Evolutionary conservation across 2,113 vertebrate genomes (phyloP), one percentile per base, ranked within the genome.

Genomic region (Lutjanus erythropterus): DNA sequence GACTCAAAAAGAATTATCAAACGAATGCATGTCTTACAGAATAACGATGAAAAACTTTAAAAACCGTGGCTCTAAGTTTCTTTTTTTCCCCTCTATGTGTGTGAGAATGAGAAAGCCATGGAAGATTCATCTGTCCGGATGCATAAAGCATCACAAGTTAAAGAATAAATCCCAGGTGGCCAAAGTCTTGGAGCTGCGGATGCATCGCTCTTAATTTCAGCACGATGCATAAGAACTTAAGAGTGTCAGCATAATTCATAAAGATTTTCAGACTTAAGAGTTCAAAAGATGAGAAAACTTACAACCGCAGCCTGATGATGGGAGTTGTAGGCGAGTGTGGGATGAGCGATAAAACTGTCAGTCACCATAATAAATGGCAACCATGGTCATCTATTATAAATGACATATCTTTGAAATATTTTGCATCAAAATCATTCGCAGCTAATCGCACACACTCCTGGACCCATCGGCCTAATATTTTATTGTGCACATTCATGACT

Each of bases 1-100:
- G 3, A n/a, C 83, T 86, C 81, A 83, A 74, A 85, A 78, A 15
- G 65, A 89, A 91, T 89, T 60, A 87, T 85, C 83, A 88, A 89
- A 87, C 49, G 71, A 73, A 86, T 56, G 58, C 68, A 67, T 73
- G 80, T 88, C 80, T 83, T 66, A 73, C 81, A 74, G 77, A 84
- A 78, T 84, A 84, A 73, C n/a, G 67, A 78, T 64, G 25, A 75
- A 66, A 66, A 39, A 64, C 42, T 70, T 85, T 70, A 58, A 41
- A 73, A 60, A 58, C 5, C 9, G 3, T 33, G 23, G 19, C 74
- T 66, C n/a, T 6, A 21, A 70, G 39, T 71, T 81, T 83, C 19
- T 47, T 59, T 62, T 76, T 46, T 9, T 14, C 9, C 55, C 58
- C 18, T 60, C 37, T n/a, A 19, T 73, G 66, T 76, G 33, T 52